Evolutionary conservation across 2,113 vertebrate genomes (phyloP).

Genomic region (Notothenia coriiceps): DNA sequence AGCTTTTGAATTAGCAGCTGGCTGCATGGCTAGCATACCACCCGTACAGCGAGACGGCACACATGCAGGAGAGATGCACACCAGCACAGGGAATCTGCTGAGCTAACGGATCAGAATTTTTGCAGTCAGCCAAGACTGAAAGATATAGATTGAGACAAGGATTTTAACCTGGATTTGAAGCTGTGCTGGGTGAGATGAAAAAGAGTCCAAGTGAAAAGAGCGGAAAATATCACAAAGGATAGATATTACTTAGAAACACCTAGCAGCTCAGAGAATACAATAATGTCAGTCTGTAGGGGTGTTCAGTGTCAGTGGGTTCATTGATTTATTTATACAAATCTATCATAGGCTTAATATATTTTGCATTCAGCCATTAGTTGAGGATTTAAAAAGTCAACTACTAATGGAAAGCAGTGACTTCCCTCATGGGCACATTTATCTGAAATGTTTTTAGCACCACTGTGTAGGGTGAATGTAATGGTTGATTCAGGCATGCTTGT

Average conservation of each 20-base stretch:
- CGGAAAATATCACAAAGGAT: conserved; percentile 15
- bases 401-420: background rate
- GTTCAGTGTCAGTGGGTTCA: background rate
- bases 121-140: conserved; percentile 24
- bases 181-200: conserved; percentile 42
- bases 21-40: conserved; percentile 44
- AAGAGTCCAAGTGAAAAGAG: conserved; percentile 22
- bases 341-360: background rate
- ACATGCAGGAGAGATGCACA: conserved; percentile 21
- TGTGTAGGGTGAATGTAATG: background rate
- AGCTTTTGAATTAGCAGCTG: conserved; percentile 79
- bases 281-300: background rate
- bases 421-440: background rate
- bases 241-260: conserved; percentile 12
- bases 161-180: conserved; percentile 69
- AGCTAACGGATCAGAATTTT: conserved; percentile 41
- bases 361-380: background rate
- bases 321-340: background rate
- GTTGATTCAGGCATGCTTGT: conserved; percentile 4
- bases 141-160: conserved; percentile 54
- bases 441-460: background rate
- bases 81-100: conserved; percentile 22
- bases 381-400: conserved; percentile 5
- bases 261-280: background rate
- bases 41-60: conserved; percentile 23